Evolutionary conservation across 2,113 vertebrate species (phyloP), one percentile per base, ranked within the genome.

Genomic region (Trematocara unimaculatum): DNA sequence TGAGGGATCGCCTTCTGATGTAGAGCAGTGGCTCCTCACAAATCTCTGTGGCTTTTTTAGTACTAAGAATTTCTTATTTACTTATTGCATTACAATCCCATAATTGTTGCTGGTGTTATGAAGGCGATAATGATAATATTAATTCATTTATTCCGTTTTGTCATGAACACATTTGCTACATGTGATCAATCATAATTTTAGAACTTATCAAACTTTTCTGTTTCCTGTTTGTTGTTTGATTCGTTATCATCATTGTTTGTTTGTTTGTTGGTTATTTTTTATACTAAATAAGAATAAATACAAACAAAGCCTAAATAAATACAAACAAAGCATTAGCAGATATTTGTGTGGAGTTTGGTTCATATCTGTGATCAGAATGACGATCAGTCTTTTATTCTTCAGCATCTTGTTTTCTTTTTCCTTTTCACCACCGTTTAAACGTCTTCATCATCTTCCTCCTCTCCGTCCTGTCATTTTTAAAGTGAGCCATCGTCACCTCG

Each of bases 1-100:
- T 0, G 20, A 6, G 38, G 38, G 20, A 11, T 45, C 13, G 8
- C 67, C 20, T 72, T 42, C 0, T 62, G 40, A 47, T 11, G 20
- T 45, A 42, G 40, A 72, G 23, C 14, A 47, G 40, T 42, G 64
- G 7, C 38, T 15, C 38, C 38, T 45, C 67, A 29, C 14, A 3
- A 1, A 47, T 29, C 40, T 47, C 23, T 72, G n/a, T 38, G 60
- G 6, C 33, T 64, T 38, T 42, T 42, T 70, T 42, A 72, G 10
- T 6, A 1, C 14, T 9, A 26, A 72, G 7, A 26, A 26, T 26
- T 47, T 0, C 13, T 42, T 4, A 47, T 49, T 47, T 47, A 47
- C 23, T 74, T 1, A 74, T 1, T 74, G 8, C 9, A 0, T 47
- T 29, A 4, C 4, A 17, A 45, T 74, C 6, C 14, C 10, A 11